A percentile compares a stretch with the other conserved stretches of the same genome.
Conservation (phyloP, 2,113 vertebrate genomes). For the Chionomys nivalis region DNA sequence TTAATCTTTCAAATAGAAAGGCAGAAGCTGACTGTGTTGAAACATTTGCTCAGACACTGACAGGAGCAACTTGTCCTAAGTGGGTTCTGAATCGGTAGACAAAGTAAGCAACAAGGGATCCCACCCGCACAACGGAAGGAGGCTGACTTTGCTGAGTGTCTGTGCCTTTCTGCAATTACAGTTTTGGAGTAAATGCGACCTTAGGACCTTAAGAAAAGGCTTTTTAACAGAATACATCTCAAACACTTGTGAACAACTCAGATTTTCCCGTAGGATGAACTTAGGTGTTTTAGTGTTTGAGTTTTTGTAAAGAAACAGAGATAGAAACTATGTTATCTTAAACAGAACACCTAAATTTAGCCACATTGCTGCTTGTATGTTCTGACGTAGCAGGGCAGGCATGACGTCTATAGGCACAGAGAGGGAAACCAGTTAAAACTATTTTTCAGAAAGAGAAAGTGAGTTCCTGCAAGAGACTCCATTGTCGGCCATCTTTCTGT, state of each 20-base stretch:
- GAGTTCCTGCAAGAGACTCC: rapidly evolving
- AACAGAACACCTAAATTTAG: background rate
- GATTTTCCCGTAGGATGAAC: background rate
- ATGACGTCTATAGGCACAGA: background rate
- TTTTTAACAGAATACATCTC: background rate
- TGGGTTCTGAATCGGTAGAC: background rate
- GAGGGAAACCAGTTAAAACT: background rate
- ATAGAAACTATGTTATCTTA: background rate
- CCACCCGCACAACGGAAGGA: background rate
- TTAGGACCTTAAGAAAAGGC: background rate
- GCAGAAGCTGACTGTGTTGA: background rate
- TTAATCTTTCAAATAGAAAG: background rate
- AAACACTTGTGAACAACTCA: background rate
- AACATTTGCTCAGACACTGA: background rate
- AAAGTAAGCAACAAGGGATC: background rate
- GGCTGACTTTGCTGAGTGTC: background rate
- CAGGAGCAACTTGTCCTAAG: background rate
- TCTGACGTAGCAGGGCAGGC: background rate
- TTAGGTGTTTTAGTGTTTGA: background rate
- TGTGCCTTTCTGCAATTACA: background rate
- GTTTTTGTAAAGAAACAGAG: constrained; percentile 25
- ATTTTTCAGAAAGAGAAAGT: constrained; percentile 13
- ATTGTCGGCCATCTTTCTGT: background rate
- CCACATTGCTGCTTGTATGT: background rate
- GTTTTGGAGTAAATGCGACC: background rate